Evolutionary conservation across 2,797 vertebrate genomes (phyloP).

Genomic region (Mastacembelus armatus): DNA sequence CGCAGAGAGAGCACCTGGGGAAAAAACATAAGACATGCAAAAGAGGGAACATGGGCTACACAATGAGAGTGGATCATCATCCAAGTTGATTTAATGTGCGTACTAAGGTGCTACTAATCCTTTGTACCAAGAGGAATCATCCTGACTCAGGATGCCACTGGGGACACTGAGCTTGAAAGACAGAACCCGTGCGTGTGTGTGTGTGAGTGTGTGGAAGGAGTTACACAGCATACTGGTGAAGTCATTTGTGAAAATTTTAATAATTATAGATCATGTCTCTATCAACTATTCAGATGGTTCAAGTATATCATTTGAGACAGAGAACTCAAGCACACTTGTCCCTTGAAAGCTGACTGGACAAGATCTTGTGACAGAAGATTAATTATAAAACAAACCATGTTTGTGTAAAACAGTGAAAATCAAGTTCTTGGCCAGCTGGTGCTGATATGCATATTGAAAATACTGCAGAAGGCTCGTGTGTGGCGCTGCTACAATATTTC

Average conservation of each 20-base stretch:
- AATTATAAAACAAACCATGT: background rate
- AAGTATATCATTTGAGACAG: background rate
- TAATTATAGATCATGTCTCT: conserved; percentile 35
- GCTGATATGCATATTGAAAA: too few relatives aligned
- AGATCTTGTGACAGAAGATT: background rate
- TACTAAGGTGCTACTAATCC: conserved; percentile 50
- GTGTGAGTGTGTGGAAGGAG: too few relatives aligned
- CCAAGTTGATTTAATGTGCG: conserved; percentile 52
- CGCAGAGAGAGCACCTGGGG: conserved; percentile 95
- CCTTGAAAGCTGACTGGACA: background rate
- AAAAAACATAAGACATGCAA: background rate
- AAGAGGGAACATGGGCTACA: conserved; percentile 20
- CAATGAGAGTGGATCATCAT: conserved; percentile 44
- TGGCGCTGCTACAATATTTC: too few relatives aligned
- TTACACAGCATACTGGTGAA: conserved; percentile 25
- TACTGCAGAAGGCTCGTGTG: background rate
- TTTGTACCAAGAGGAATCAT: conserved; percentile 62
- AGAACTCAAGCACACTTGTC: background rate
- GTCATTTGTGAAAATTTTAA: conserved; percentile 47
- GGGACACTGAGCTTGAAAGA: conserved; percentile 32
- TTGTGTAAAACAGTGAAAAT: background rate
- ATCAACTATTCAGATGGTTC: conserved; percentile 13
- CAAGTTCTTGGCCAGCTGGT: background rate
- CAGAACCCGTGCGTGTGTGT: too few relatives aligned
- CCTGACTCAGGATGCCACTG: conserved; percentile 39